Percentiles rank a stretch among this genome's conserved stretches.
Evolutionary conservation across 2,888 invertebrate genomes (phyloP).

Genomic region (Scrobipalpa costella): DNA sequence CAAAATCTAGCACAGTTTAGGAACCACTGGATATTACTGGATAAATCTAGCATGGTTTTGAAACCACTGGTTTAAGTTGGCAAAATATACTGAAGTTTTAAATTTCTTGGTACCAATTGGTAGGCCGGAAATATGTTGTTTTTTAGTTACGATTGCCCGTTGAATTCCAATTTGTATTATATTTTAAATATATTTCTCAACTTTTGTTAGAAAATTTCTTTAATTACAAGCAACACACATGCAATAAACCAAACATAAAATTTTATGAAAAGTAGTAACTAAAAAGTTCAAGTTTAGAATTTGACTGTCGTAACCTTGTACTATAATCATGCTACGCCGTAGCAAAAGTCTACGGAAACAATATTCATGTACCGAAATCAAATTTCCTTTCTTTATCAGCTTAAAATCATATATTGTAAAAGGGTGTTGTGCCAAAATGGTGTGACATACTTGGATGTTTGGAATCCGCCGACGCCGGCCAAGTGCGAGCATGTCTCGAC

Average conservation of each 20-base stretch:
- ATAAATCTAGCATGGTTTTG: neutral
- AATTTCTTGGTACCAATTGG: neutral
- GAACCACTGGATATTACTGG: no score
- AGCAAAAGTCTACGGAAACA: neutral
- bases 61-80: neutral
- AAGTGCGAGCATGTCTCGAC: neutral
- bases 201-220: no score
- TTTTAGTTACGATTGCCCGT: no score
- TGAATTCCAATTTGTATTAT: no score
- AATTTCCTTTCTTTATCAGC: neutral
- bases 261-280: no score
- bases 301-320: no score
- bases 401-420: neutral
- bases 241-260: no score
- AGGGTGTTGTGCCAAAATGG: slow-evolving; percentile 5
- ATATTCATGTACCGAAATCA: neutral
- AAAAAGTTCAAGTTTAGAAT: no score
- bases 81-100: neutral
- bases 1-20: neutral
- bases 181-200: no score
- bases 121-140: no score
- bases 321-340: neutral
- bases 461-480: slow-evolving; percentile 2
- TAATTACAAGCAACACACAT: no score
- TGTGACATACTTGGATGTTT: neutral